Evolutionary conservation across 92 coral and sea anemone genomes (phyloP), one percentile per base, ranked within the genome.

Genomic region (Blastomussa wellsi): DNA sequence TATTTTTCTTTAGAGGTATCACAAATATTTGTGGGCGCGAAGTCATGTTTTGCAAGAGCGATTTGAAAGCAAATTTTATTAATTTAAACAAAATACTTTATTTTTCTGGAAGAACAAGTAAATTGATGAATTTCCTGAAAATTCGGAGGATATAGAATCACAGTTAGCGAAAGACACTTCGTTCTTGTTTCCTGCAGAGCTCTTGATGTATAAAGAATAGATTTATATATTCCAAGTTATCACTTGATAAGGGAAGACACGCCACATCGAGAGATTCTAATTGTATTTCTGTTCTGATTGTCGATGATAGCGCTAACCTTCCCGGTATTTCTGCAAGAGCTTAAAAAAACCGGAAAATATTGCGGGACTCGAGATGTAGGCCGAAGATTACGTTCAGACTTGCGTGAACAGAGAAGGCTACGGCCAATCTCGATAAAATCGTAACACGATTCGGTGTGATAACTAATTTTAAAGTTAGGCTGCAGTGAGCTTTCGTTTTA

Each of bases 291-390:
- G 37, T 26, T 20, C 35, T 55, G 48, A 36, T 74, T 80, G 62
- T 8, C 42, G 9, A 73, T 60, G 36, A 83, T 57, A 59, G 72
- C 28, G 59, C 80, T 31, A 60, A 22, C 33, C 59, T 74, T 64
- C 59, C 36, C 28, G 74, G 87, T 73, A 7, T 62, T 83, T 83
- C 60, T 44, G 74, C 59, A 36, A 57, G 59, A 74, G 44, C 57
- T 83, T 80, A 74, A 28, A 83, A 83, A 29, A 83, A 74, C 87
- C 87, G 69, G 86, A 35, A 71, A 71, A 71, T 19, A 71, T 22
- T 19, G 12, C 20, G 55, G 24, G 42, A 47, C 62, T 20, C 24
- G 11, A 82, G 78, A 82, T 82, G 51, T 53, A 59, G 65, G 68
- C 16, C 35, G 17, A 62, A 26, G 68, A 62, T 62, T 62, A 62